Evolutionary conservation across 2,113 vertebrate genomes (phyloP).

Genomic region (Sus scrofa): T2T-Sscrofa CM000812.6:215184001-215184500

Average conservation of each 20-base stretch:
- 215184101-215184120: background rate
- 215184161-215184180: background rate
- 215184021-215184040: background rate
- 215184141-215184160: background rate
- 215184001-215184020: background rate
- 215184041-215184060: background rate
- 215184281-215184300: no score
- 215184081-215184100: background rate
- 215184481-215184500: no score
- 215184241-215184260: background rate
- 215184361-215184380: no score
- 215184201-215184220: background rate
- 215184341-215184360: no score
- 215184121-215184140: background rate
- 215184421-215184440: no score
- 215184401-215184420: no score
- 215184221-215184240: background rate
- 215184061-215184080: background rate
- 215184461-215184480: no score
- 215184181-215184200: background rate
- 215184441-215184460: no score
- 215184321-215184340: no score
- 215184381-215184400: no score
- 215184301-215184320: no score
- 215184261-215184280: no score